Evolutionary conservation across 2,888 invertebrate genomes (phyloP), one percentile per base, ranked within the genome.

Genomic region (Trisateles emortualis): DNA sequence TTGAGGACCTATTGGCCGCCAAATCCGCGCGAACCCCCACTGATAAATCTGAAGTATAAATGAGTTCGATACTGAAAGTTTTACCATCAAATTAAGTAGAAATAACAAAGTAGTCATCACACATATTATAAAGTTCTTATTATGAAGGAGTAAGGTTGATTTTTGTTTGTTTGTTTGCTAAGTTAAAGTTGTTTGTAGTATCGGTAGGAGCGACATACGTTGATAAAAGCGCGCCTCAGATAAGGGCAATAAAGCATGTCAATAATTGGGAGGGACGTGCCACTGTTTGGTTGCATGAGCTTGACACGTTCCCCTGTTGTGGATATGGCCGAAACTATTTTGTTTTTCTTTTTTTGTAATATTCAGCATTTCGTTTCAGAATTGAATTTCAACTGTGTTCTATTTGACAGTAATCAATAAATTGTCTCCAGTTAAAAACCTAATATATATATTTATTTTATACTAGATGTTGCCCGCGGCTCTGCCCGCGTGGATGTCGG

Each of bases 31-130:
- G 81, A 82, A 86, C 86, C 84, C 81, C 69, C 43, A 63, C 78
- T 73, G 83, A 85, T 87, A 86, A 79, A 75, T 74, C 53, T 50
- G 59, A 68, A 72, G 79, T 85, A 88, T 87, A 88, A 91, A 90
- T 88, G 88, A 88, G 78, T 80, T 79, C 74, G 84, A 88, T 90
- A 88, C 80, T 75, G 72, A 84, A 87, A 92, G 78, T 88, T 90
- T 86, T 79, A 78, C 84, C 84, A 89, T 90, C 87, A 91, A 90
- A 90, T 90, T 90, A 90, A 87, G 81, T 86, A 83, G 85, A 87
- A 87, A 84, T 74, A 70, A 62, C 58, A 55, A 47, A 44, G 17
- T 39, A 46, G 22, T 9, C 8, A 10, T 19, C 10, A 14, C 41
- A 17, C 14, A 3, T 9, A 5, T 4, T 5, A 8, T 6, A n/a